These are phyloP conservation scores for Hippocampus comes DNA, from an alignment of 2,113 vertebrate species.

Conservation along the genomic window DNA sequence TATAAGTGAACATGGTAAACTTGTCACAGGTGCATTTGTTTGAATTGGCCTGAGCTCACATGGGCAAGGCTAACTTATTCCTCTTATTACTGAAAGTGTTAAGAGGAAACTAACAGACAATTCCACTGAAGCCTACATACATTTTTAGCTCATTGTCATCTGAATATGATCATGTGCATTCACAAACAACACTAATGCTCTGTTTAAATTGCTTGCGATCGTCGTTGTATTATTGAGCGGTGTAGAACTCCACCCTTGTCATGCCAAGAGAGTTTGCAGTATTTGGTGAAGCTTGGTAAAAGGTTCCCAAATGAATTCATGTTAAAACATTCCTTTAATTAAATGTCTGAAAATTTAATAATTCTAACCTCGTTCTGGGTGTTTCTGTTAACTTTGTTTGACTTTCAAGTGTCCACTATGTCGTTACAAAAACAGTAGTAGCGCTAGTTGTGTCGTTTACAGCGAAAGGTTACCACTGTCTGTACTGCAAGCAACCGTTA, in stretches of 20 bases:
- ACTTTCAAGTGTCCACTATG: not conserved
- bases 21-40: not conserved
- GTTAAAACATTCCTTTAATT: too few species aligned
- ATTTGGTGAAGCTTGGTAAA: not conserved
- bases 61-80: conserved; percentile 3
- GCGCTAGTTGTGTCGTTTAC: not conserved
- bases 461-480: not conserved
- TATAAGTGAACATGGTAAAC: conserved; percentile 2
- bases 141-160: not conserved
- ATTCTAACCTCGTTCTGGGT: not conserved
- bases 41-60: conserved; percentile 6
- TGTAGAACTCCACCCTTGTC: not conserved
- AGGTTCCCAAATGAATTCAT: not conserved
- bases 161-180: not conserved
- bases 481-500: not conserved
- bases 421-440: not conserved
- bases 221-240: not conserved
- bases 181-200: not conserved
- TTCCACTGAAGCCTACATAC: not conserved
- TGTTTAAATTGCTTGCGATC: not conserved
- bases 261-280: not conserved
- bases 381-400: not conserved
- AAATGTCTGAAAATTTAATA: too few species aligned
- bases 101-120: not conserved
- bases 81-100: not conserved